Evolutionary conservation across 2,113 vertebrate genomes (phyloP).

Genomic region (Austrofundulus limnaeus): DNA sequence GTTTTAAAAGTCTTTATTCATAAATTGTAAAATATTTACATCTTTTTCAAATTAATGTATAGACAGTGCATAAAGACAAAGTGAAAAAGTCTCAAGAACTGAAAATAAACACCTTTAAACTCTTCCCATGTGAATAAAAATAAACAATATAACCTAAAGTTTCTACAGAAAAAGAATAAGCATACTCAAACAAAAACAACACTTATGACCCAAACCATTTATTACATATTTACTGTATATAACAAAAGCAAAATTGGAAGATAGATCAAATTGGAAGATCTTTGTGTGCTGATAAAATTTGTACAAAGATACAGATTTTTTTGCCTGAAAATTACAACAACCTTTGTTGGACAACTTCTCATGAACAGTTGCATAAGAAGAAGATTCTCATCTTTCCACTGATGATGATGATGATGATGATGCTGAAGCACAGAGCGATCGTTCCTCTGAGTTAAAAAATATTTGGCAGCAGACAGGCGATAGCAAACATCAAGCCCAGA

Average conservation of each 20-base stretch:
- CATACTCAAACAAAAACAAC: not conserved
- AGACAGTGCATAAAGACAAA: slow-evolving; percentile 13
- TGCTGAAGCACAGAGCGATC: not conserved
- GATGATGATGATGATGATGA: not conserved
- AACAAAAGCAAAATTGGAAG: not conserved
- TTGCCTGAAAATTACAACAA: not conserved
- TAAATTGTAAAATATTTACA: slow-evolving; percentile 23
- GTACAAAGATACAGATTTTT: slow-evolving; percentile 2
- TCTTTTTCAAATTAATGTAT: slow-evolving; percentile 7
- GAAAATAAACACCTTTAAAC: slow-evolving; percentile 5
- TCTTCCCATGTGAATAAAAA: not conserved
- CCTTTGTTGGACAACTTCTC: slow-evolving; percentile 4
- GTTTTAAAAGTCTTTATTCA: slow-evolving; percentile 40
- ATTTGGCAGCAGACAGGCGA: slow-evolving; percentile 32
- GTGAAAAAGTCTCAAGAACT: not conserved
- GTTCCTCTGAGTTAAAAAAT: not conserved
- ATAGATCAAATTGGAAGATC: slow-evolving; percentile 8
- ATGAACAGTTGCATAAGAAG: slow-evolving; percentile 21
- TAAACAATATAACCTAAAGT: not conserved
- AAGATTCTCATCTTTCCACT: not conserved
- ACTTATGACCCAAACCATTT: not conserved
- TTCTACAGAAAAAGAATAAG: not conserved
- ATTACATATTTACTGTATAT: not conserved
- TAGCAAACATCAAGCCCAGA: slow-evolving; percentile 33
- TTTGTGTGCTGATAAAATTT: not conserved